A percentile compares a stretch with the other conserved stretches of the same genome.
Conservation (phyloP, 1,140 invertebrate genomes). For the Bombus confusus region DNA sequence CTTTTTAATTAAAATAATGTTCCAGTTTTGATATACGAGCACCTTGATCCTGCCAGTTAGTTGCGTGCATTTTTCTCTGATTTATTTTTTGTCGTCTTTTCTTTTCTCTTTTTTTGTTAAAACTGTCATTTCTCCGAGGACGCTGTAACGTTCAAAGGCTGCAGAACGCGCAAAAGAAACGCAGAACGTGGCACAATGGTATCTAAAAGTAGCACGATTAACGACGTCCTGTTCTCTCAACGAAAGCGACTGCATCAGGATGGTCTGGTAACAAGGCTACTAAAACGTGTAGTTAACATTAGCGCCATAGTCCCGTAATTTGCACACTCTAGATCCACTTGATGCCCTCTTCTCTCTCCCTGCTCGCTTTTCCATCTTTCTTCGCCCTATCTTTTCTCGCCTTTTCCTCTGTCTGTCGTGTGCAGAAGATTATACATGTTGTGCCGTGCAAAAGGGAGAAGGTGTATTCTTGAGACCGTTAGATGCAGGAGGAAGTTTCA, state of each 20-base stretch:
- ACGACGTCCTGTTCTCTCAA: conserved; percentile 43
- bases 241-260: conserved; percentile 42
- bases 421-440: neutral
- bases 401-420: neutral
- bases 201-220: conserved; percentile 58
- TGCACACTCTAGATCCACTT: conserved; percentile 69
- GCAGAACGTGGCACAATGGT: conserved; percentile 17
- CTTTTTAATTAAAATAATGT: neutral
- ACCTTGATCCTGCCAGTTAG: neutral
- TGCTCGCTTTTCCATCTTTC: neutral
- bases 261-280: conserved; percentile 57
- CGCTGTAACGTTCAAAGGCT: conserved; percentile 26
- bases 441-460: too few species aligned
- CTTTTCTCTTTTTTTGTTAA: neutral
- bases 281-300: conserved; percentile 77
- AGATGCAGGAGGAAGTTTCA: neutral
- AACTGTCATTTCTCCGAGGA: neutral
- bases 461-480: neutral
- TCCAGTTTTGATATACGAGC: neutral
- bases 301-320: conserved; percentile 73
- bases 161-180: conserved; percentile 31
- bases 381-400: neutral
- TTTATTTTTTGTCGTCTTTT: neutral
- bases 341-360: neutral
- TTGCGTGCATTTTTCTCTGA: neutral